Base-by-base conservation (phyloP, 2,888 invertebrate genomes). In the Phorcus lineatus region DNA sequence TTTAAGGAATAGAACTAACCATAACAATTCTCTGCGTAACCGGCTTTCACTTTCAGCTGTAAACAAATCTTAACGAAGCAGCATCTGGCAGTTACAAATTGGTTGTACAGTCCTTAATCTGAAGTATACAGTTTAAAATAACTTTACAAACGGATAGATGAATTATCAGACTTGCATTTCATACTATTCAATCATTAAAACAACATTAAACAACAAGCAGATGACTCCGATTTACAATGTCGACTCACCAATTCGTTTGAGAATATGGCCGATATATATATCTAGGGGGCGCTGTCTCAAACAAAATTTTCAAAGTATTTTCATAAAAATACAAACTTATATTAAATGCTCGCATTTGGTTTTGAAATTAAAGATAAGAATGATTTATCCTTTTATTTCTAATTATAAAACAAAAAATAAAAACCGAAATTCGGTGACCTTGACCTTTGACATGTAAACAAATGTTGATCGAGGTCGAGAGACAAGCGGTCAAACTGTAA, bases 251-350 rank as follows among this genome's bases (percentile, higher is more conserved):
- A 62, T 62, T 62, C 62, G 62, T 24, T 79, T 79, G 81, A 79
- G 74, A 81, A 81, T 78, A 83, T 83, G 83, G 81, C 81, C 74
- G 79, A 53, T 36, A 57, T 77, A 62, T 62, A 74, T 70, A 78
- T 54, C 70, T 28, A 74, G 78, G 54, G 79, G 82, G 78, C 78
- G 80, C 80, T 80, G 40, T 40, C n/a, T 28, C 62, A n/a, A 22
- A 40, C 77, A 55, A 28, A 75, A 40, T 74, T 40, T 28, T 52
- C 54, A 55, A 28, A 54, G 77, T 55, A 77, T 57, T 17, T 22
- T 77, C 77, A 77, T 31, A 31, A 54, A 77, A 54, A 62, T 36
- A 55, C 24, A 40, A 11, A 47, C 11, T 47, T 1, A 47, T 11
- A 9, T 11, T 6, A 47, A 11, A 47, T 47, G 13, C 1, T 13